These are phyloP conservation scores for Synanthedon myopaeformis DNA, from an alignment of 2,888 invertebrate genomes.

Conservation along the genomic window DNA sequence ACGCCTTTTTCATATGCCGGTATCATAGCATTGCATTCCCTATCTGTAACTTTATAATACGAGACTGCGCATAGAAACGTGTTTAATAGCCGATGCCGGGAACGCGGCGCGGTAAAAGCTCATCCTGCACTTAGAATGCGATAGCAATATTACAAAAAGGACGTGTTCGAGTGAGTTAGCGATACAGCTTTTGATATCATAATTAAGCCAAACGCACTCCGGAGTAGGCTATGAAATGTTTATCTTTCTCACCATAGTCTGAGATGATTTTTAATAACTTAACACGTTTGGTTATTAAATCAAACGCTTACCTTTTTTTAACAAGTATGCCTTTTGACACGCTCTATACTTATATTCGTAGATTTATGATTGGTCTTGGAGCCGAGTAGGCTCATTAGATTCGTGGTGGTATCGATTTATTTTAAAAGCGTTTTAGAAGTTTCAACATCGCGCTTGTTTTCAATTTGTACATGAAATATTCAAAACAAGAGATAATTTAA, in stretches of 20 bases:
- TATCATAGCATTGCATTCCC: constrained; percentile 3
- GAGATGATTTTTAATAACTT: constrained; percentile 49
- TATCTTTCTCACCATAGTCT: constrained; percentile 49
- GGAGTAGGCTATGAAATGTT: constrained; percentile 49
- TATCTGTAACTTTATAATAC: constrained; percentile 44
- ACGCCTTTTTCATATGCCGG: no score
- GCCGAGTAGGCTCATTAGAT: no score
- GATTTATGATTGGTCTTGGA: no score
- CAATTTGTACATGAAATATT: no score
- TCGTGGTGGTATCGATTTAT: no score
- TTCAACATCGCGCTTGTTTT: no score
- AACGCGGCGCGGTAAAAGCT: constrained; percentile 35
- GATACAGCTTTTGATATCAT: constrained; percentile 62
- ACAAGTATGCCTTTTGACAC: constrained; percentile 23
- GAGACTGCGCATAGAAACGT: constrained; percentile 66
- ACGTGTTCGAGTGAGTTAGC: constrained; percentile 35
- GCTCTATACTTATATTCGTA: constrained; percentile 8
- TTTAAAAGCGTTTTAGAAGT: no score
- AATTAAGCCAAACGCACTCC: constrained; percentile 42
- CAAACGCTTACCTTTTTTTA: constrained; percentile 25
- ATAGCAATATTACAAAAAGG: constrained; percentile 26
- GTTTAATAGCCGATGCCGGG: constrained; percentile 55
- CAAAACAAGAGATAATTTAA: no score
- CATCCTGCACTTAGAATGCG: constrained; percentile 41
- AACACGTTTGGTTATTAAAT: constrained; percentile 44